Evolutionary conservation across 1,140 invertebrate genomes (phyloP), one percentile per base, ranked within the genome.

Genomic region (Dendrolimus punctatus): DNA sequence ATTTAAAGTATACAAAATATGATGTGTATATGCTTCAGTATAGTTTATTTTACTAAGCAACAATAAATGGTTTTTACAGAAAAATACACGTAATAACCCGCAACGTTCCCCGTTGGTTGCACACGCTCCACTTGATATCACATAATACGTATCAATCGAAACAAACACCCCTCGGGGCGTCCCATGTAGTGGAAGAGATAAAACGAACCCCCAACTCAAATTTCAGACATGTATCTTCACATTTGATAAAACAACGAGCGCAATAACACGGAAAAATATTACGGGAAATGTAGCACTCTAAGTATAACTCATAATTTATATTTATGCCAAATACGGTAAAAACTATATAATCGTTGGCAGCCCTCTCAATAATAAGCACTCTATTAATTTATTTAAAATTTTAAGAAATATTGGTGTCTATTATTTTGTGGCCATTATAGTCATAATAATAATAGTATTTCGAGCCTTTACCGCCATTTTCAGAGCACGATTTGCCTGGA

Each of bases 141-240:
- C 54, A 65, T 65, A 54, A 58, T 58, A 61, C 49, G 51, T 64
- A 64, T 64, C 59, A 64, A 67, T 67, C 61, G 56, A 56, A 61
- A 67, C 62, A 64, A 64, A 59, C 61, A 59, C 51, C 56, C 55
- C 36, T 40, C 37, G 38, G 56, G 58, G 58, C 38, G 55, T 41
- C 46, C 45, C 60, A 61, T 68, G 62, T 71, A 71, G 62, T 59
- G 66, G 68, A 71, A 71, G 68, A 71, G 68, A 71, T 68, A 71
- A 71, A 67, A 64, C 55, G 55, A 56, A 23, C 50, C 60, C 58
- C 56, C 41, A 23, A 43, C 52, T 51, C 51, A 40, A 41, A 47
- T 37, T 41, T 39, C 51, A 50, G 23, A 23, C 52, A 58, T 46
- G 47, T 58, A 41, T 42, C 46, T 50, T 48, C 47, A 42, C 54